A percentile compares a stretch with the other conserved stretches of the same genome.
These are phyloP conservation scores for Enteromius fasciolatus DNA, from an alignment of 2,797 vertebrate genomes.

Conservation along the genomic window DNA sequence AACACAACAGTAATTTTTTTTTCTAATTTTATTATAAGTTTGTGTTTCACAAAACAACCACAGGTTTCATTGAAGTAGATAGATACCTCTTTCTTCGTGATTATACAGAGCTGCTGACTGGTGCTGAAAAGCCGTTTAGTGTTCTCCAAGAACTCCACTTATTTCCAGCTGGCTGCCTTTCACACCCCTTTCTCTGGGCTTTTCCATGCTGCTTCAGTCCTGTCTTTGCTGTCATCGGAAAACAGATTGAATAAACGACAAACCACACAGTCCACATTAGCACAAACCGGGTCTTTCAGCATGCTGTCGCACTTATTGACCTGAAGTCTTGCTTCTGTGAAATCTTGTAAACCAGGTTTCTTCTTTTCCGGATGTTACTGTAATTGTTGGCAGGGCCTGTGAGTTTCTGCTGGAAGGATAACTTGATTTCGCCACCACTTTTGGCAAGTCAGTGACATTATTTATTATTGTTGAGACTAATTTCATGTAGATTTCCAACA, in stretches of 20 bases:
- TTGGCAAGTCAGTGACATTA: not conserved
- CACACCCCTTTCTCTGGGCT: conserved; percentile 34
- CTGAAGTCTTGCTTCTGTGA: conserved; percentile 30
- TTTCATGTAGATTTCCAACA: not conserved
- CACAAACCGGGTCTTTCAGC: conserved; percentile 55
- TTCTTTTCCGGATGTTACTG: conserved; percentile 19
- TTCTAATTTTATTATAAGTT: conserved; percentile 24
- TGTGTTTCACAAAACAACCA: conserved; percentile 41
- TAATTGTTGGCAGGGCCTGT: conserved; percentile 24
- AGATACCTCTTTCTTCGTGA: conserved; percentile 42
- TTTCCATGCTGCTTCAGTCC: conserved; percentile 44
- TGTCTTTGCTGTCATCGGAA: conserved; percentile 26
- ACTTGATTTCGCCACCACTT: conserved; percentile 46
- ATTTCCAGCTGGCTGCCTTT: conserved; percentile 29
- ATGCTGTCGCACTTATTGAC: conserved; percentile 43
- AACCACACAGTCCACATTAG: conserved; percentile 39
- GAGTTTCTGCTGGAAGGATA: conserved; percentile 47
- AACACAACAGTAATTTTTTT: not conserved
- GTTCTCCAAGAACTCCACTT: conserved; percentile 32
- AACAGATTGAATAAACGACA: conserved; percentile 32
- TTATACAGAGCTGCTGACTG: conserved; percentile 38
- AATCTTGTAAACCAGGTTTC: conserved; percentile 27
- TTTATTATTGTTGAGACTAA: conserved; percentile 2
- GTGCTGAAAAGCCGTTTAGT: conserved; percentile 44
- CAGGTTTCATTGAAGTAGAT: conserved; percentile 49